Percentiles rank a stretch among this genome's conserved stretches.
Evolutionary conservation across 2,888 invertebrate genomes (phyloP).

Genomic region (Hipparchia sbordonii): DNA sequence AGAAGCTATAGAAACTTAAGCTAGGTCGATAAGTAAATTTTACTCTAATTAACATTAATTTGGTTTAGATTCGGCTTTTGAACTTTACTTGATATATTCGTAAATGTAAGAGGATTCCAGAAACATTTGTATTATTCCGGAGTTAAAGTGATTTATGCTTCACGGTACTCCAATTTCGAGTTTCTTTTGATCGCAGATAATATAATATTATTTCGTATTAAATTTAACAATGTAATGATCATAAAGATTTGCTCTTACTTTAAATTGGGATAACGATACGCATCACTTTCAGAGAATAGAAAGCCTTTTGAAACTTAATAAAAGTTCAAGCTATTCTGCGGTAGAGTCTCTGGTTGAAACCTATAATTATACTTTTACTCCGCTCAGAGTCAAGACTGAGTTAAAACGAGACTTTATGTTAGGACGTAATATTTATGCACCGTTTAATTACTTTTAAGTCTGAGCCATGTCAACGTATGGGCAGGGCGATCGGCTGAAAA

Average conservation of each 20-base stretch:
- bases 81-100: constrained; percentile 3
- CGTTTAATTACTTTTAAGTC: too few relatives aligned
- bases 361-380: too few relatives aligned
- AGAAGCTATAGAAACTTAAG: too few relatives aligned
- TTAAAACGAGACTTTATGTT: too few relatives aligned
- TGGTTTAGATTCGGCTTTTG: constrained; percentile 11
- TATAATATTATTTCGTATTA: neutral
- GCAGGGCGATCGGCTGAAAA: too few relatives aligned
- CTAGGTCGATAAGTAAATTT: neutral
- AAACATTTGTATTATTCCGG: constrained; percentile 19
- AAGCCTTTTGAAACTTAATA: neutral
- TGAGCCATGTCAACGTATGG: too few relatives aligned
- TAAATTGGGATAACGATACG: neutral
- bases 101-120: constrained; percentile 16
- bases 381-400: too few relatives aligned
- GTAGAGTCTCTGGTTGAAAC: too few relatives aligned
- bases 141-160: constrained; percentile 23
- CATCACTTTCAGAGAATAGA: neutral
- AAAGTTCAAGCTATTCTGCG: too few relatives aligned
- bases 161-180: constrained; percentile 6
- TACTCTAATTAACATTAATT: constrained; percentile 22
- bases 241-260: neutral
- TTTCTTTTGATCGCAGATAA: constrained; percentile 15
- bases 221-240: neutral
- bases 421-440: too few relatives aligned